phyloP scores from a whole-genome alignment of 2,797 vertebrate species.

The Pseudomugil gertrudae region DNA sequence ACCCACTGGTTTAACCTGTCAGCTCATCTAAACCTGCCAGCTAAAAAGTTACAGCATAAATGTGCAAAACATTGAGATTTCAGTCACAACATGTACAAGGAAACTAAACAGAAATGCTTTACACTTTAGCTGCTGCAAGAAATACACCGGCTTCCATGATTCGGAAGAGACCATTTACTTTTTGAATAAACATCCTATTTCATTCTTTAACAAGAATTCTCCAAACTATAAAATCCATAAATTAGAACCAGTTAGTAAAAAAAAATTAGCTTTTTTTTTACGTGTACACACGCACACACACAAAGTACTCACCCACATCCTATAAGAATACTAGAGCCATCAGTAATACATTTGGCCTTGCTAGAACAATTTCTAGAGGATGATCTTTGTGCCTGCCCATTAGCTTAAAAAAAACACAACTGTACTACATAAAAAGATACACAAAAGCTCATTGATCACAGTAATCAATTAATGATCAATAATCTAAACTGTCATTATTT shows the following conservation, averaged over 20 bases:
- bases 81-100: constrained; percentile 1
- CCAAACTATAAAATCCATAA: constrained; percentile 13
- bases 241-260: not conserved
- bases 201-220: constrained; percentile 4
- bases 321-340: constrained; percentile 48
- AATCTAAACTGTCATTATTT: constrained; percentile 87
- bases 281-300: no score
- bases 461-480: constrained; percentile 84
- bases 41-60: constrained; percentile 51
- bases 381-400: constrained; percentile 67
- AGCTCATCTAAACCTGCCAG: constrained; percentile 30
- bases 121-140: constrained; percentile 13
- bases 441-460: constrained; percentile 86
- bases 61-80: constrained; percentile 45
- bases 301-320: constrained; percentile 24
- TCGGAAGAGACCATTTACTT: constrained; percentile 16
- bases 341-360: constrained; percentile 51
- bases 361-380: constrained; percentile 61
- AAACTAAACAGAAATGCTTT: constrained; percentile 27
- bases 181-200: no score
- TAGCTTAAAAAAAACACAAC: constrained; percentile 70
- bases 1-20: constrained; percentile 68
- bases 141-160: constrained; percentile 13
- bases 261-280: constrained; percentile 22
- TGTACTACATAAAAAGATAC: constrained; percentile 79